A percentile compares a stretch with the other conserved stretches of the same genome.
These are phyloP conservation scores for Cephalopterus ornatus DNA, from an alignment of 2,113 vertebrate species.

Conservation along the genomic window DNA sequence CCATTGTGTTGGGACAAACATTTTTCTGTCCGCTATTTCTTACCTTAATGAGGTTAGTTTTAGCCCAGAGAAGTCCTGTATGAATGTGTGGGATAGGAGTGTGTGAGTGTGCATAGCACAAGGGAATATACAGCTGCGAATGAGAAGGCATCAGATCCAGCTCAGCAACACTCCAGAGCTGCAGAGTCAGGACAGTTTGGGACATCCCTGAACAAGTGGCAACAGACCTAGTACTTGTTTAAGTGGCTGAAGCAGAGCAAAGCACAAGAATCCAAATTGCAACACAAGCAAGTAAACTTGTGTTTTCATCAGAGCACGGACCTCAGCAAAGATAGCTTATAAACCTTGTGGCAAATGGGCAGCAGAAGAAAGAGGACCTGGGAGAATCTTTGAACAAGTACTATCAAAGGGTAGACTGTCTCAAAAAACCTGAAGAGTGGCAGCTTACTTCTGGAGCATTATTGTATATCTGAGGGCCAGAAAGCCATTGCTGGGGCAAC, in stretches of 20 bases:
- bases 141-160: neutral
- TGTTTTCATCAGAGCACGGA: neutral
- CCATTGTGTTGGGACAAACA: neutral
- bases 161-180: neutral
- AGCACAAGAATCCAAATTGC: neutral
- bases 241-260: neutral
- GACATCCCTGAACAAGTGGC: neutral
- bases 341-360: neutral
- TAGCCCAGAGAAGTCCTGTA: neutral
- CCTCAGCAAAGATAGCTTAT: neutral
- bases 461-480: neutral
- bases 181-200: neutral
- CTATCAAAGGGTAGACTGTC: neutral
- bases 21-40: neutral
- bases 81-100: neutral
- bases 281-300: neutral
- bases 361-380: neutral
- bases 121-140: neutral
- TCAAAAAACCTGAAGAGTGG: neutral
- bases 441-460: neutral
- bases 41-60: neutral
- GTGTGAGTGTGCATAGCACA: neutral
- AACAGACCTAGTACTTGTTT: neutral
- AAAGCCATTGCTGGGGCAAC: neutral
- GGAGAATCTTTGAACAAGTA: neutral